Evolutionary conservation across 2,888 invertebrate species (phyloP), one percentile per base, ranked within the genome.

Genomic region (Melanargia galathea): DNA sequence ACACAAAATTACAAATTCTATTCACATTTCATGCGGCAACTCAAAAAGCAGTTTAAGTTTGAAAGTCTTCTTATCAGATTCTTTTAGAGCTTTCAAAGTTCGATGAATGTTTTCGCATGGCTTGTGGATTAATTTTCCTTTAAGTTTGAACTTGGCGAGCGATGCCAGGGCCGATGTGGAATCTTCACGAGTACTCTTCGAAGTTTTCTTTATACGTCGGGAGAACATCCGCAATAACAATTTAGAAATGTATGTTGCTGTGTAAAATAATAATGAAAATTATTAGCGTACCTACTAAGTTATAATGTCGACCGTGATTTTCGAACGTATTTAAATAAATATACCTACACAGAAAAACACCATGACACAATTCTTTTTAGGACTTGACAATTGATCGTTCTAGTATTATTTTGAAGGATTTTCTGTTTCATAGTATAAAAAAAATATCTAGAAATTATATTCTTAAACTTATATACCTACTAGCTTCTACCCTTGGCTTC

Each of bases 71-170:
- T 48, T 58, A 58, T 48, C 57, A 33, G 35, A 58, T 58, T 58
- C 58, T 48, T 58, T 48, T 58, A 48, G 35, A 58, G 58, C 43
- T 58, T 58, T 35, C 48, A 33, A 58, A 58, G 33, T 58, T 48
- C 58, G 58, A 48, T 48, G 48, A 58, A 58, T 48, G 48, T 48
- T 58, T 58, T 58, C 58, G 46, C 58, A 58, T 58, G 48, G 58
- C 48, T 58, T 35, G 48, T 35, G 58, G 48, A 48, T 58, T 48
- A 58, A 58, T 58, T 48, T 58, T 58, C 58, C 46, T 48, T 48
- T 22, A 30, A 46, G 40, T 55, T 43, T 43, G 30, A 33, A 57
- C 33, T 57, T 57, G 45, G 43, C 45, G n/a, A 45, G 45, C 30
- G 20, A 30, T 46, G 46, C 38, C 48, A 48, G 35, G 18, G 22